phyloP scores from a whole-genome alignment of 2,797 vertebrate species.

The Acomys russatus region DNA sequence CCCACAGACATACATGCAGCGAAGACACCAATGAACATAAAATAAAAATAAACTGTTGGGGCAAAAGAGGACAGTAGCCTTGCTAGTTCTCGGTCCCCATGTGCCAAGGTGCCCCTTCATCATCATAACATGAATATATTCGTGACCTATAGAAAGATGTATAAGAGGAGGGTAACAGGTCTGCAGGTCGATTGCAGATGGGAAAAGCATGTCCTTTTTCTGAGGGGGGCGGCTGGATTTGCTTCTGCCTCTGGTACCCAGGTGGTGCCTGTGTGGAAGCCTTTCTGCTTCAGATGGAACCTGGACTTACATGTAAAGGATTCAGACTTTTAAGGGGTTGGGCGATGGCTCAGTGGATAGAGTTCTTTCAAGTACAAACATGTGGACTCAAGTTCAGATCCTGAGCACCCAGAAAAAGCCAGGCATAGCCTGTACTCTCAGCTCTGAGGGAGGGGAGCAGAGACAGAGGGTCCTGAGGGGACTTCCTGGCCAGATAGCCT shows the following conservation, averaged over 20 bases:
- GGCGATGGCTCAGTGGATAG: neutral
- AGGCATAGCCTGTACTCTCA: neutral
- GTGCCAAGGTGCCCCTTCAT: rapidly evolving
- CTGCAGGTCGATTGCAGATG: rapidly evolving
- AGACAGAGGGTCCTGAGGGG: neutral
- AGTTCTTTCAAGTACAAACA: neutral
- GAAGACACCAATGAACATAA: neutral
- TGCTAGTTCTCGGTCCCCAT: neutral
- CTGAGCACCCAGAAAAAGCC: neutral
- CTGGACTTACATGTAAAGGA: neutral
- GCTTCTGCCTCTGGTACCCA: neutral
- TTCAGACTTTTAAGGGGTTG: neutral
- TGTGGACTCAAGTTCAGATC: neutral
- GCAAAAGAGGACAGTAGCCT: neutral
- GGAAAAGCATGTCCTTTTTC: neutral
- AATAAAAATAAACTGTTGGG: neutral
- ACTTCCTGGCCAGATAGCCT: neutral
- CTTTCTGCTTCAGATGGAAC: neutral
- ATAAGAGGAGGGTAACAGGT: neutral
- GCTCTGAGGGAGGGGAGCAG: neutral
- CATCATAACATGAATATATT: too few species aligned
- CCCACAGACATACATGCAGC: neutral
- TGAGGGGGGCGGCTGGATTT: too few species aligned
- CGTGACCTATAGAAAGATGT: neutral
- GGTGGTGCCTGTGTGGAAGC: too few species aligned